Evolutionary conservation across 2,113 vertebrate species (phyloP).

Genomic region (Oncorhynchus mykiss): DNA sequence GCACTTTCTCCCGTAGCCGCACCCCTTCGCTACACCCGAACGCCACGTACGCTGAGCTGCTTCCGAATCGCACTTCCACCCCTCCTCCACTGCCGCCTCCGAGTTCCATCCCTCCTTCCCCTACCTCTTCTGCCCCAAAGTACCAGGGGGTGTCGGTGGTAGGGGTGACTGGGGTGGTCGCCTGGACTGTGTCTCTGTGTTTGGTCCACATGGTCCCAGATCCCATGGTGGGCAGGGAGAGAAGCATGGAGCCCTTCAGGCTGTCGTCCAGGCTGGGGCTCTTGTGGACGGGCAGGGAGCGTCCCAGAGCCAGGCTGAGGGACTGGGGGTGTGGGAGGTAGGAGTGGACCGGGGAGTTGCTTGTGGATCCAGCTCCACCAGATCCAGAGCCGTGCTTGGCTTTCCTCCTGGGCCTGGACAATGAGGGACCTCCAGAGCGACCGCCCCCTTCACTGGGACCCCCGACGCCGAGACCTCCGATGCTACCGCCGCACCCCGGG

Average conservation of each 20-base stretch:
- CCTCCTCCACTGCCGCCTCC: constrained; percentile 43
- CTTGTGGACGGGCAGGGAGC: constrained; percentile 63
- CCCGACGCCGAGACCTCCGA: constrained; percentile 51
- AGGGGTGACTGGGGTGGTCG: constrained; percentile 81
- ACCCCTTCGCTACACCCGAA: constrained; percentile 80
- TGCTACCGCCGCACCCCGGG: constrained; percentile 56
- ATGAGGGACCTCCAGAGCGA: constrained; percentile 63
- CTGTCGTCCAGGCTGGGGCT: constrained; percentile 76
- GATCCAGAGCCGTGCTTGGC: constrained; percentile 71
- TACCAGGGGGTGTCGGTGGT: constrained; percentile 84
- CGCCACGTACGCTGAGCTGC: constrained; percentile 65
- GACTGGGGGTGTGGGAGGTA: constrained; percentile 35
- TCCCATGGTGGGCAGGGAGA: constrained; percentile 70
- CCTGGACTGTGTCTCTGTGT: constrained; percentile 81
- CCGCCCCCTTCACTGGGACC: constrained; percentile 54
- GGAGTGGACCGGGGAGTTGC: constrained; percentile 73
- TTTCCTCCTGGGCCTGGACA: constrained; percentile 80
- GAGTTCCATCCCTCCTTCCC: constrained; percentile 68
- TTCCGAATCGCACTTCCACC: constrained; percentile 67
- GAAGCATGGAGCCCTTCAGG: constrained; percentile 76
- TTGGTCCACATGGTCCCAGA: constrained; percentile 80
- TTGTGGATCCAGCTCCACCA: constrained; percentile 18
- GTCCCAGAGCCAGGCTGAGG: constrained; percentile 76
- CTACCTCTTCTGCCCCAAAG: constrained; percentile 76
- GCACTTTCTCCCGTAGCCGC: constrained; percentile 82